Evolutionary conservation across 2,797 vertebrate species (phyloP).

Genomic region (Mormyrus hasselquistii): DNA sequence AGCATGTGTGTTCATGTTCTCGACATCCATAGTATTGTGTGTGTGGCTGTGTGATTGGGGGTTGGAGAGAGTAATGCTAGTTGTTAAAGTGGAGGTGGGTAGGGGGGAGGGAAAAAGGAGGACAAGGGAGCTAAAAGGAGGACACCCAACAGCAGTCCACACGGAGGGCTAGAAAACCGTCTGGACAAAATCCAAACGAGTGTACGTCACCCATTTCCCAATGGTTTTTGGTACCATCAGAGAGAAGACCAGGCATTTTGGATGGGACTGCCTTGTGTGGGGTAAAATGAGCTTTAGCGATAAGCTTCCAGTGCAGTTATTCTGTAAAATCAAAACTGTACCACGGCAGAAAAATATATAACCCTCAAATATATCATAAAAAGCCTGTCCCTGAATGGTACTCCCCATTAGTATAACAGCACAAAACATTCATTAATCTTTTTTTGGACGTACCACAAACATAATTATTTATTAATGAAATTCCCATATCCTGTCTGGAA

Average conservation of each 20-base stretch:
- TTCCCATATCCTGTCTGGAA: conserved; percentile 34
- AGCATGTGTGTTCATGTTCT: background rate
- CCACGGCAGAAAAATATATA: conserved; percentile 14
- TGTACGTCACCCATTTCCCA: background rate
- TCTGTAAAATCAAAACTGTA: background rate
- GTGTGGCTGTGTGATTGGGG: background rate
- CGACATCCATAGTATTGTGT: background rate
- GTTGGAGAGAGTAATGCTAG: background rate
- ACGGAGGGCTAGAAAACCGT: background rate
- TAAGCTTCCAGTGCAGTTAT: background rate
- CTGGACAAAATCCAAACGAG: background rate
- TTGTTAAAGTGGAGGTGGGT: background rate
- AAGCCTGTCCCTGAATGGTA: conserved; percentile 23
- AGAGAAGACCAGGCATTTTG: background rate
- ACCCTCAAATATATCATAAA: conserved; percentile 41
- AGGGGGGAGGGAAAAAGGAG: background rate
- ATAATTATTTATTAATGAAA: conserved; percentile 50
- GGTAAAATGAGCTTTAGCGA: background rate
- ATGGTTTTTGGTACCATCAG: background rate
- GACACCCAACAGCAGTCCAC: background rate
- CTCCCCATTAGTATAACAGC: conserved; percentile 43
- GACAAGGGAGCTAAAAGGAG: background rate
- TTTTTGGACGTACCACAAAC: conserved; percentile 31
- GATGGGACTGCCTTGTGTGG: background rate
- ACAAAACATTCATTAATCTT: conserved; percentile 39